Evolutionary conservation across 2,888 invertebrate genomes (phyloP).

Genomic region (Tenthredo distinguenda): DNA sequence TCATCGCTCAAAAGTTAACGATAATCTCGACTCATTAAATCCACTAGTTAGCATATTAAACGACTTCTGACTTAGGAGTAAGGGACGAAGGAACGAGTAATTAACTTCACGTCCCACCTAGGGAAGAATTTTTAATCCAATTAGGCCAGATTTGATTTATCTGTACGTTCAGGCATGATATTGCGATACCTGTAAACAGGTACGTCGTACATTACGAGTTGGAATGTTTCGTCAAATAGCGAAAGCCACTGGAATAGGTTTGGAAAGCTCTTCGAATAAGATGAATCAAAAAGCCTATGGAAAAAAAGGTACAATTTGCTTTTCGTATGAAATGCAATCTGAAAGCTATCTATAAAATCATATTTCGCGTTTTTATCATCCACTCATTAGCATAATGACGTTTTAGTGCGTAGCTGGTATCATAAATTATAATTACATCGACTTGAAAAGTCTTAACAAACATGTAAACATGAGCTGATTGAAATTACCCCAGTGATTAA

Average conservation of each 20-base stretch:
- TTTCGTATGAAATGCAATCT: not conserved
- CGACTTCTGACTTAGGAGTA: conserved; percentile 29
- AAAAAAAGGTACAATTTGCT: not conserved
- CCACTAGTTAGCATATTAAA: conserved; percentile 51
- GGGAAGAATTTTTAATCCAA: conserved; percentile 31
- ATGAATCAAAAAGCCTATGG: not conserved
- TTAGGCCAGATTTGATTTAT: conserved; percentile 36
- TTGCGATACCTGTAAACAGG: not conserved
- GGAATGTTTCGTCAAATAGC: conserved; percentile 1
- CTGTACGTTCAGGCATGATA: not conserved
- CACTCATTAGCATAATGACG: conserved; percentile 18
- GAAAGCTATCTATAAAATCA: not conserved
- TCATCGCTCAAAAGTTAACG: conserved; percentile 48
- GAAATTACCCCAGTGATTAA: not conserved
- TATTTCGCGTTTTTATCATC: not conserved
- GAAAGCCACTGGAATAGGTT: not conserved
- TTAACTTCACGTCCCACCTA: conserved; percentile 43
- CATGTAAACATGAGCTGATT: conserved; percentile 35
- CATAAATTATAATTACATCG: conserved; percentile 6
- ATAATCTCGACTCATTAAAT: conserved; percentile 49
- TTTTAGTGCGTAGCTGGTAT: not conserved
- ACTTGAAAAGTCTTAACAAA: conserved; percentile 9
- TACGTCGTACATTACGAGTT: not conserved
- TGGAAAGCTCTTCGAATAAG: not conserved
- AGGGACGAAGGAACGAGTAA: conserved; percentile 17